Conservation (phyloP, 2,113 vertebrate species). For the Bolborhynchus lineola region DNA sequence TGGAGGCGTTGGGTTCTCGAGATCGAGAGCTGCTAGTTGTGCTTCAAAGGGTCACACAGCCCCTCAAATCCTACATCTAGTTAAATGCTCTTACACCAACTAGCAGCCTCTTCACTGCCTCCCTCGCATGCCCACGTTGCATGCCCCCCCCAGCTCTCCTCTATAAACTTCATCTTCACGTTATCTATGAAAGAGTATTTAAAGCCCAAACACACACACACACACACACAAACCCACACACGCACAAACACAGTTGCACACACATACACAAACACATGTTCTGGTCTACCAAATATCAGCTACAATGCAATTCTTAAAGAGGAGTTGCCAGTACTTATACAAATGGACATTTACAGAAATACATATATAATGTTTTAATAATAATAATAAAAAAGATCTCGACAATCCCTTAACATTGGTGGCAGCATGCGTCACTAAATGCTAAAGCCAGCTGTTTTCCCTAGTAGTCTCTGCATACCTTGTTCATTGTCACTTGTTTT, state of each 20-base stretch:
- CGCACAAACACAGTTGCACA: neutral
- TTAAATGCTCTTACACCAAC: neutral
- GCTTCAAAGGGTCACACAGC: neutral
- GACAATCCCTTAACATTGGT: constrained; percentile 58
- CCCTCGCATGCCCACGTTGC: neutral
- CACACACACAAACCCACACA: neutral
- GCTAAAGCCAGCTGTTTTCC: constrained; percentile 61
- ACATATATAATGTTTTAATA: neutral
- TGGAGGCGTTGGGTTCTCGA: constrained; percentile 13
- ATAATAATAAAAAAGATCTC: neutral
- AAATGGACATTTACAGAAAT: constrained; percentile 48
- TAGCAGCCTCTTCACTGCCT: neutral
- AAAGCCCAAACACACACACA: constrained; percentile 10
- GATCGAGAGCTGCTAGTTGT: neutral
- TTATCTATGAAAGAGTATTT: neutral
- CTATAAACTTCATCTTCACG: neutral
- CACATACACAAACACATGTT: constrained; percentile 46
- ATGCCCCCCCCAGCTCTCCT: neutral
- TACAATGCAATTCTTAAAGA: constrained; percentile 10
- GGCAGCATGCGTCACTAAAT: constrained; percentile 74
- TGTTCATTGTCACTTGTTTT: constrained; percentile 82
- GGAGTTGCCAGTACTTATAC: constrained; percentile 13
- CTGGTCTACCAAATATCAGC: constrained; percentile 18
- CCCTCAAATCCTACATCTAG: neutral
- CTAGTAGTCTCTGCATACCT: constrained; percentile 78